Percentiles rank a stretch among this genome's conserved stretches.
These are phyloP conservation scores for Telmatherina bonti DNA, from an alignment of 2,797 vertebrate species.

Conservation along the genomic window DNA sequence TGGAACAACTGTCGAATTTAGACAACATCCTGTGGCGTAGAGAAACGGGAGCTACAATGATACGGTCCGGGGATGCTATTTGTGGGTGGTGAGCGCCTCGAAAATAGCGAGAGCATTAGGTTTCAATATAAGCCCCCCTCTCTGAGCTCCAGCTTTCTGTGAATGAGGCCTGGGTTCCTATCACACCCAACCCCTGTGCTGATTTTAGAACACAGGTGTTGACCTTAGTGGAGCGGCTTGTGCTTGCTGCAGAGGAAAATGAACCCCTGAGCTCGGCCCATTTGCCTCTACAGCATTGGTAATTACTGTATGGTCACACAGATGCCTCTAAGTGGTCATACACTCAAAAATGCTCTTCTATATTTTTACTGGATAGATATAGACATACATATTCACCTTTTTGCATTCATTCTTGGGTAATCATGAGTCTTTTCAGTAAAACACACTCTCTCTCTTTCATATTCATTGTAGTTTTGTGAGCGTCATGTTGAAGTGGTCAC, in stretches of 20 bases:
- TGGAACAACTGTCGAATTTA: slow-evolving; percentile 79
- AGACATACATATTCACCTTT: not conserved
- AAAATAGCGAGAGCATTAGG: slow-evolving; percentile 84
- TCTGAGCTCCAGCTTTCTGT: slow-evolving; percentile 85
- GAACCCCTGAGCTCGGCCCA: slow-evolving; percentile 69
- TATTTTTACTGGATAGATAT: not conserved
- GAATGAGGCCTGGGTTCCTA: slow-evolving; percentile 85
- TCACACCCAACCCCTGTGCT: slow-evolving; percentile 78
- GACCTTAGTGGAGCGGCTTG: slow-evolving; percentile 83
- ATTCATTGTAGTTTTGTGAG: slow-evolving; percentile 14
- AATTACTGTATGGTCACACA: slow-evolving; percentile 38
- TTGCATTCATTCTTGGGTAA: not conserved
- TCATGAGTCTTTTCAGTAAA: not conserved
- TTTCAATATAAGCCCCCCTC: slow-evolving; percentile 84
- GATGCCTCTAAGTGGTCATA: slow-evolving; percentile 49
- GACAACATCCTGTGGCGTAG: slow-evolving; percentile 76
- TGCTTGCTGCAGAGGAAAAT: slow-evolving; percentile 85
- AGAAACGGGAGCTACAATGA: slow-evolving; percentile 74
- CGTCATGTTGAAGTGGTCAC: slow-evolving; percentile 41
- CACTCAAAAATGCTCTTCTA: slow-evolving; percentile 1
- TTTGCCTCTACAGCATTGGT: slow-evolving; percentile 57
- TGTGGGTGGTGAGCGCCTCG: slow-evolving; percentile 80
- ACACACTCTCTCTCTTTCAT: not conserved
- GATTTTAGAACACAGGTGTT: slow-evolving; percentile 90
- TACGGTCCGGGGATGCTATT: slow-evolving; percentile 76